Conservation (phyloP, 2,113 vertebrate species). For the Thermophis baileyi region DNA sequence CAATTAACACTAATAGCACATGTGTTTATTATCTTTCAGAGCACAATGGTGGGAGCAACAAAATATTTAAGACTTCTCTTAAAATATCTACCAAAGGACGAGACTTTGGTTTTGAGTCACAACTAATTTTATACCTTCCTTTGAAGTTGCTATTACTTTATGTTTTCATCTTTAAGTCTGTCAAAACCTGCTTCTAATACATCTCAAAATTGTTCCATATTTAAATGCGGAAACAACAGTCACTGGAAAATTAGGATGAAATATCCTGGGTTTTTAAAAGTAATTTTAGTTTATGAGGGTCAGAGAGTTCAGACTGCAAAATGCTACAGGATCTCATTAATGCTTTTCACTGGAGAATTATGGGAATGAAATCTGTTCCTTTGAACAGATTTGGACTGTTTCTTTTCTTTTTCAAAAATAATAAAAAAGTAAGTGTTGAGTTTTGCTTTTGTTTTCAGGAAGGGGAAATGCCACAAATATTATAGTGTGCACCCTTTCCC, state of each 20-base stretch:
- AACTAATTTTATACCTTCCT: not conserved
- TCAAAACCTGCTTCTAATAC: not conserved
- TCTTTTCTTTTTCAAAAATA: not conserved
- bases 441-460: constrained; percentile 20
- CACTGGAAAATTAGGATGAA: not conserved
- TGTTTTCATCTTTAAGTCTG: constrained; percentile 2
- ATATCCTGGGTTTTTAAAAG: not conserved
- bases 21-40: not conserved
- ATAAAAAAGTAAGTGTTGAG: constrained; percentile 4
- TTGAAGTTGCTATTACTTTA: not conserved
- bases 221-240: not conserved
- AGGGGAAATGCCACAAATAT: constrained; percentile 25
- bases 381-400: not conserved
- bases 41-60: not conserved
- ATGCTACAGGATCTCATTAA: not conserved
- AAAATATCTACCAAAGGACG: not conserved
- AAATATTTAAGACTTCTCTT: not conserved
- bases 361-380: not conserved
- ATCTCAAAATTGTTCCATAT: not conserved
- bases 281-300: constrained; percentile 24
- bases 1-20: not conserved
- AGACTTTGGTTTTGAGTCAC: not conserved
- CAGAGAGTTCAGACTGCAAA: not conserved
- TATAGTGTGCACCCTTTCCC: constrained; percentile 18
- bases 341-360: not conserved